Evolutionary conservation across 2,888 invertebrate species (phyloP), one percentile per base, ranked within the genome.

Genomic region (Pachycephus smyrnensis): DNA sequence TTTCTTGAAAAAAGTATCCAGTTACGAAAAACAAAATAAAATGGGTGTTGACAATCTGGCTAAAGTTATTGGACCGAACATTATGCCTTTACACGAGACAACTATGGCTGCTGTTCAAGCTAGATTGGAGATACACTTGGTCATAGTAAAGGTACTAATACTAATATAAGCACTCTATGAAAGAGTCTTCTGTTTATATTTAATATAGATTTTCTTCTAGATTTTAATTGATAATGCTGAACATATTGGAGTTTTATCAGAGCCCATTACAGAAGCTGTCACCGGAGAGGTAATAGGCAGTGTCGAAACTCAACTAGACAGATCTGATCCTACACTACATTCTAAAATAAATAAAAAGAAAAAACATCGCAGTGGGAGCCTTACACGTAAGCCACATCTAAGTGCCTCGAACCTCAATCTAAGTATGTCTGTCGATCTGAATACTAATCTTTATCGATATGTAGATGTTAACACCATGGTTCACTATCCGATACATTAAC

Each of bases 21-120:
- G 93, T 40, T 93, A 94, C 86, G 94, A 95, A 76, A 93, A 94
- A 75, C 93, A 93, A 75, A 98, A 98, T 90, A 95, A 96, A 91
- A 98, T 98, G 98, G 95, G 95, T 85, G 92, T 94, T 0, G 95
- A 95, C 76, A 98, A 98, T 92, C 92, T 98, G 82, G 96, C 98
- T 1, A 96, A 97, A 83, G 95, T 98, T 37, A 93, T 98, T 89
- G 95, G 97, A 0, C 98, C 98, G 0, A 97, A 97, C 88, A 93
- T 98, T 76, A 96, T 98, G 95, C 97, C 97, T 0, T 92, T 95
- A 15, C 95, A 95, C 76, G 94, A 95, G 81, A 93, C 94, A 32
- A 93, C 90, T 1, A 90, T 91, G 87, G 81, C 89, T 4, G 90
- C 94, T n/a, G 93, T 95, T 73, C 92, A 94, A 81, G 93, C 94